phyloP scores from a whole-genome alignment of 1,140 invertebrate genomes.

The Neodiprion virginianus region DNA sequence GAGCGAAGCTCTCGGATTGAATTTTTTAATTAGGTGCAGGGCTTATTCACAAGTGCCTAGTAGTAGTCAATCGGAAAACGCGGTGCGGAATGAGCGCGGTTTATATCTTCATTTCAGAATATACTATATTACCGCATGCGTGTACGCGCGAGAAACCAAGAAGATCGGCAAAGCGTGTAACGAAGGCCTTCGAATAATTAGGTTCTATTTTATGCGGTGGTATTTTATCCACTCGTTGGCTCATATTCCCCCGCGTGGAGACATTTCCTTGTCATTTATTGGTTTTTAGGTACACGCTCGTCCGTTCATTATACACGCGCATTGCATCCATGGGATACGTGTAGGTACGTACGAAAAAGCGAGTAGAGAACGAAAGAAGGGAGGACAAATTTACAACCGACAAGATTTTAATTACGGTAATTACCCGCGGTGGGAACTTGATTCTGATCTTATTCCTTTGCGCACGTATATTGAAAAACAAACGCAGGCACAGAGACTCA shows the following conservation, averaged over 20 bases:
- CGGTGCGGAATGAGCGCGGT: neutral
- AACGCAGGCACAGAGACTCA: neutral
- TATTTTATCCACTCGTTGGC: too few species aligned
- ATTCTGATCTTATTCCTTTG: neutral
- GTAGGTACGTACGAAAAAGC: too few species aligned
- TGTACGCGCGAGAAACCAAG: too few species aligned
- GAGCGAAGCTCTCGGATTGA: too few species aligned
- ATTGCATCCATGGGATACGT: too few species aligned
- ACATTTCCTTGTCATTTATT: neutral
- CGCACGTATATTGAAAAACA: too few species aligned
- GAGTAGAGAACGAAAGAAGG: neutral
- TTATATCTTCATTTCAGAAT: neutral
- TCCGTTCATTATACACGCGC: neutral
- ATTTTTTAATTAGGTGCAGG: too few species aligned
- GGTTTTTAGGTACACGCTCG: neutral
- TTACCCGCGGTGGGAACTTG: neutral
- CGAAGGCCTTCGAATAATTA: neutral
- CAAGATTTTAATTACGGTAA: slow-evolving; percentile 5
- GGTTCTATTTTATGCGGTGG: neutral
- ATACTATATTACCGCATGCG: neutral
- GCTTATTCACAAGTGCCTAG: too few species aligned
- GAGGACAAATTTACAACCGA: neutral
- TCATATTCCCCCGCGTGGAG: too few species aligned
- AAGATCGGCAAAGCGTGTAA: too few species aligned
- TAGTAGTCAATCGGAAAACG: neutral